phyloP scores from a whole-genome alignment of 53 echinoderm and acorn worm genomes.

The Holothuria scabra region DNA sequence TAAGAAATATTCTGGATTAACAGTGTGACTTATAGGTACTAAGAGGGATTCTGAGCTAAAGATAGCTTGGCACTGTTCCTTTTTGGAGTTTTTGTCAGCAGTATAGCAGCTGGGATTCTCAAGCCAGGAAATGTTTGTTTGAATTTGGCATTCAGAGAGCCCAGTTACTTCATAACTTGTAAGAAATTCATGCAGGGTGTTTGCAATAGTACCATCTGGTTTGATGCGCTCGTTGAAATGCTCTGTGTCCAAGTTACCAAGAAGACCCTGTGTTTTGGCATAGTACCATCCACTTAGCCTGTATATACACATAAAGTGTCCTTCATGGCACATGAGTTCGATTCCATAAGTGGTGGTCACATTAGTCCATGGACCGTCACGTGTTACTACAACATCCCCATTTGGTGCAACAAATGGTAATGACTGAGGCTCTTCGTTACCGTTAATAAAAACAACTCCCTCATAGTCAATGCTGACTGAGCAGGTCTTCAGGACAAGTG shows the following conservation, averaged over 20 bases:
- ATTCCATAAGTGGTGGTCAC: constrained; percentile 83
- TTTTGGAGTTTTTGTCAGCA: constrained; percentile 21
- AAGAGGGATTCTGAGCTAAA: too few species aligned
- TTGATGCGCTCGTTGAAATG: constrained; percentile 72
- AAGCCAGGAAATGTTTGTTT: not conserved
- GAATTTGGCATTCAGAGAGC: constrained; percentile 59
- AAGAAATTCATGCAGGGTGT: constrained; percentile 64
- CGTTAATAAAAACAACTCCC: constrained; percentile 74
- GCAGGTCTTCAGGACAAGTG: constrained; percentile 56
- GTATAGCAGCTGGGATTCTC: constrained; percentile 7
- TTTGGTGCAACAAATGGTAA: constrained; percentile 76
- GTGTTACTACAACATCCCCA: constrained; percentile 62
- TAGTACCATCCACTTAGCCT: constrained; percentile 98
- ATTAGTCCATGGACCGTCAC: constrained; percentile 88
- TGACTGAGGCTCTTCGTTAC: constrained; percentile 55
- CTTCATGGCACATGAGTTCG: constrained; percentile 69
- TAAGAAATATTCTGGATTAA: too few species aligned
- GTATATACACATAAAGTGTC: constrained; percentile 75
- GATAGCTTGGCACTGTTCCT: too few species aligned
- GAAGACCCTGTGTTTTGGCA: constrained; percentile 91
- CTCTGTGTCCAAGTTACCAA: constrained; percentile 86
- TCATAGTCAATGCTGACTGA: constrained; percentile 60
- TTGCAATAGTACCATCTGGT: constrained; percentile 73
- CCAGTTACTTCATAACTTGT: constrained; percentile 79
- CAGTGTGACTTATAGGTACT: too few species aligned